Base-by-base conservation (phyloP, 2,888 invertebrate genomes). In the Eupithecia abbreviata region DNA sequence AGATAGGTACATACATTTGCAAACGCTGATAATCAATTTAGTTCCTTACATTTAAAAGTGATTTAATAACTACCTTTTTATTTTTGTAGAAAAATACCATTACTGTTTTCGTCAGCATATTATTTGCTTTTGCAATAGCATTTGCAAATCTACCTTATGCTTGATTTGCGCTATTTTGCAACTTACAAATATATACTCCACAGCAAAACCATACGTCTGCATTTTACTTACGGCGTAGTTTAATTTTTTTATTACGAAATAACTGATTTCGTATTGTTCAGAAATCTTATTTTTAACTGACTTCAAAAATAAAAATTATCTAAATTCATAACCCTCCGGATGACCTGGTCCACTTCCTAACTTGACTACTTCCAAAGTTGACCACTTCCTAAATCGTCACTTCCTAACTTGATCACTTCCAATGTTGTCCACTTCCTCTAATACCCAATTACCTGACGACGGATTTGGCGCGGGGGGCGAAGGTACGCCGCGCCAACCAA, bases 1-100 rank as follows among this genome's bases (percentile, higher is more conserved):
- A 71, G 62, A 47, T 68, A 70, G 30, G 30, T 30, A 30, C 30
- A 30, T 75, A 13, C 49, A 43, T 75, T 58, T 45, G 45, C 41
- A 72, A 68, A 62, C 58, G 15, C 30, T 72, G 72, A 18, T 3
- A 9, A 58, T 55, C n/a, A n/a, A 55, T 18, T 9, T 58, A 18
- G 58, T 58, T 18, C 13, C 18, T 3, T 2, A 58, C 58, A 58
- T 62, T 12, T n/a, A 3, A 30, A 47, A 10, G 47, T 47, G 1
- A 9, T 6, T 55, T n/a, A 3, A 6, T 55, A 7, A 3, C 18
- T 18, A 2, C 18, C 18, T 58, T 15, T 3, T 2, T 62, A 30
- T 3, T 30, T 62, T 18, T 62, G 10, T 30, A 10, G 30, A 4
- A 30, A 30, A 62, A 58, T 18, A 58, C 18, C 3, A 12, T 62